Evolutionary conservation across 1,140 invertebrate species (phyloP), one percentile per base, ranked within the genome.

Genomic region (Brachionus koreanus): DNA sequence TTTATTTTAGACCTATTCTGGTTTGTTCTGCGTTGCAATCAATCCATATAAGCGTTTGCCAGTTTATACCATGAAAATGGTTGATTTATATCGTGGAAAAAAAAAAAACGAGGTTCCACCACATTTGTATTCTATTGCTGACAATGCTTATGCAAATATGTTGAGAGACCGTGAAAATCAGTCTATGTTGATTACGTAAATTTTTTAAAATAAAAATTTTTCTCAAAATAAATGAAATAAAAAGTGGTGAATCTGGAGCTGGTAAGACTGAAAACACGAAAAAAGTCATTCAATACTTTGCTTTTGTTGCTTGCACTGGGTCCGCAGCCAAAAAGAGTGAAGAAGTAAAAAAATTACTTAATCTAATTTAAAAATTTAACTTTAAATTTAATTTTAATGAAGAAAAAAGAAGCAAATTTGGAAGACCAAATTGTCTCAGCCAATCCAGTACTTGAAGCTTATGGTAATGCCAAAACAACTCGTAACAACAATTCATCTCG

Each of bases 41-140:
- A 99, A 99, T 91, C 97, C 97, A 85, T 99, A 99, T 93, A 98
- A 98, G 91, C 93, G 98, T 86, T 97, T 95, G 91, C 98, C 98
- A 85, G 98, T 99, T 89, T 99, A 99, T 91, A 98, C 96, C 84
- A 91, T 91, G 86, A 93, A 94, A 89, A 97, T 95, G 88, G 95
- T 98, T 86, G 94, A 94, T 89, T 91, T 98, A 87, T 99, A 98
- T 93, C 93, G 95, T 91, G 96, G 97, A 88, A 96, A 96, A 91
- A 95, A 98, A 91, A 94, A 97, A 91, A 98, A 94, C 91, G 98
- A 99, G 92, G 95, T 99, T 86, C 98, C 98, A 87, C 97, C 98
- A 84, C 98, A 99, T 90, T 95, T 99, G 90, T 99, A 99, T 90
- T 96, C 97, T 90, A 96, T 99, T 90, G 97, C 97, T 91, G 97